Conservation (phyloP, 2,888 invertebrate genomes). For the Teleogryllus oceanicus region DNA sequence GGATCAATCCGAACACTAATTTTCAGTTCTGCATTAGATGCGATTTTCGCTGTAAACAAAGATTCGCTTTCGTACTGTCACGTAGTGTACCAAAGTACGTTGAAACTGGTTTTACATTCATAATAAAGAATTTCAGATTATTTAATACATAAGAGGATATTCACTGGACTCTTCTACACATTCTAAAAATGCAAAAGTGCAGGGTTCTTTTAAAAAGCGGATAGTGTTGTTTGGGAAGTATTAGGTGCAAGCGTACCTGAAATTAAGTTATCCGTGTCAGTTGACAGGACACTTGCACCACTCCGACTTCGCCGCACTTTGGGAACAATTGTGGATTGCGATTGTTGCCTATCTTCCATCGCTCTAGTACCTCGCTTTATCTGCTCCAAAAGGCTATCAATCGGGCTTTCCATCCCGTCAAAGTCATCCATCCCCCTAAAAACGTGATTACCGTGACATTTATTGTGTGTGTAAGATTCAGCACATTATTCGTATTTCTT, state of each 20-base stretch:
- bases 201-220: too few species aligned
- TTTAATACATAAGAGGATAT: too few species aligned
- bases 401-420: slow-evolving; percentile 62
- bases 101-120: too few species aligned
- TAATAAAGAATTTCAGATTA: too few species aligned
- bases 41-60: too few species aligned
- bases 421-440: neutral
- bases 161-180: too few species aligned
- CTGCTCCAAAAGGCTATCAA: slow-evolving; percentile 79
- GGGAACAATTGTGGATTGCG: slow-evolving; percentile 19
- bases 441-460: neutral
- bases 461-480: neutral
- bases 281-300: slow-evolving; percentile 30
- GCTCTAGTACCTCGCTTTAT: slow-evolving; percentile 74
- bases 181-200: too few species aligned
- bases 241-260: neutral
- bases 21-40: too few species aligned
- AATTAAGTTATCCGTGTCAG: slow-evolving; percentile 32
- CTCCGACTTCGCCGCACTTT: slow-evolving; percentile 34
- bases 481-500: neutral
- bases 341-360: slow-evolving; percentile 56
- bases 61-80: too few species aligned
- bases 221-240: too few species aligned
- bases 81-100: too few species aligned
- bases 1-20: too few species aligned